phyloP scores from a whole-genome alignment of 1,140 invertebrate species.

The Psilanteris sp. region DNA sequence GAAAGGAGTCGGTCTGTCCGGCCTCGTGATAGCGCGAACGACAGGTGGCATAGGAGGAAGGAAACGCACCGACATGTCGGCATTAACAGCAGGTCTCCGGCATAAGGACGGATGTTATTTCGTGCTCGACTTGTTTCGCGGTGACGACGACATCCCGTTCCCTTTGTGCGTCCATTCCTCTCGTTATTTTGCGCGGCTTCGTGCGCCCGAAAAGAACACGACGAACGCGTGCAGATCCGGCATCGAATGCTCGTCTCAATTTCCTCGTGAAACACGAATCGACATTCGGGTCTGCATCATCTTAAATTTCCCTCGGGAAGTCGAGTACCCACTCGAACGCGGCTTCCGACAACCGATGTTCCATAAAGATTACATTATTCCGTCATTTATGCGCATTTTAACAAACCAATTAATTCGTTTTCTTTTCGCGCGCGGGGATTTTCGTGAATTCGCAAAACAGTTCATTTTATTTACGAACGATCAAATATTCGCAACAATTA shows the following conservation, averaged over 20 bases:
- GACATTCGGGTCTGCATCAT: slow-evolving; percentile 12
- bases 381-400: slow-evolving; percentile 30
- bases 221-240: slow-evolving; percentile 24
- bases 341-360: slow-evolving; percentile 18
- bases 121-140: slow-evolving; percentile 76
- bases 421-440: too few relatives aligned
- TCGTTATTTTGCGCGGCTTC: slow-evolving; percentile 70
- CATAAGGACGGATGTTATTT: slow-evolving; percentile 77
- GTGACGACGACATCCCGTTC: slow-evolving; percentile 66
- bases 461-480: too few relatives aligned
- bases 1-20: slow-evolving; percentile 1
- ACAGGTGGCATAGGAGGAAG: slow-evolving; percentile 51
- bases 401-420: not conserved
- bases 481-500: too few relatives aligned
- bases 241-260: slow-evolving; percentile 30
- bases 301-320: slow-evolving; percentile 42
- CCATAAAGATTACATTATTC: slow-evolving; percentile 23
- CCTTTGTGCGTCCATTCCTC: slow-evolving; percentile 68
- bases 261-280: slow-evolving; percentile 52
- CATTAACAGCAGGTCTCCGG: slow-evolving; percentile 14
- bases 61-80: slow-evolving; percentile 35
- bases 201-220: slow-evolving; percentile 43
- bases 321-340: not conserved
- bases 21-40: slow-evolving; percentile 23
- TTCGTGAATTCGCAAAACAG: too few relatives aligned